phyloP scores from a whole-genome alignment of 1,140 invertebrate genomes.

The Drosophila varians region DNA sequence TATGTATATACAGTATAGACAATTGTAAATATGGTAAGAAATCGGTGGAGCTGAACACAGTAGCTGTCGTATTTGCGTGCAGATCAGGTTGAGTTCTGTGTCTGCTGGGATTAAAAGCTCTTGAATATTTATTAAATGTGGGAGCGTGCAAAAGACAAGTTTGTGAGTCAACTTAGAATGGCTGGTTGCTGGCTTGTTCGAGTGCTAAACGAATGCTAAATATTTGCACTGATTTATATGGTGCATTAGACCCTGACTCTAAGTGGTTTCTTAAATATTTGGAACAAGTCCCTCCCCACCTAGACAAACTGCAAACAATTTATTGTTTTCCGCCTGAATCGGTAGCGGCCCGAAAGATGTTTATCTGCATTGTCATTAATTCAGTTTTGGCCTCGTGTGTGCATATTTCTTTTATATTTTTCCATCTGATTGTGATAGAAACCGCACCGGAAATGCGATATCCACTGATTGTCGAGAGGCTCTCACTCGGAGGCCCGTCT shows the following conservation, averaged over 20 bases:
- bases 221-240: slow-evolving; percentile 78
- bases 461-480: slow-evolving; percentile 35
- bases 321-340: slow-evolving; percentile 38
- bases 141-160: slow-evolving; percentile 75
- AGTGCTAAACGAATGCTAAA: slow-evolving; percentile 77
- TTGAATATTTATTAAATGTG: slow-evolving; percentile 82
- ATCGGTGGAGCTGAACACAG: slow-evolving; percentile 64
- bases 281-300: slow-evolving; percentile 31
- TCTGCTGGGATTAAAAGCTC: slow-evolving; percentile 65
- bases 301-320: slow-evolving; percentile 40
- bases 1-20: slow-evolving; percentile 44
- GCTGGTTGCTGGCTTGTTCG: background rate
- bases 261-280: slow-evolving; percentile 75
- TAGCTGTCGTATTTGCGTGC: slow-evolving; percentile 46
- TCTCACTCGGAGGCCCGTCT: slow-evolving; percentile 1
- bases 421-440: slow-evolving; percentile 55
- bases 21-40: slow-evolving; percentile 46
- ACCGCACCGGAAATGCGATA: slow-evolving; percentile 76
- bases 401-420: slow-evolving; percentile 9
- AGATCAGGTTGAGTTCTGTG: slow-evolving; percentile 25
- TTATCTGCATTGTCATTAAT: slow-evolving; percentile 51
- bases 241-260: slow-evolving; percentile 66
- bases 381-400: slow-evolving; percentile 32
- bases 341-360: slow-evolving; percentile 47
- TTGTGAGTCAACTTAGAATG: slow-evolving; percentile 69